Base-by-base conservation (phyloP, 2,797 vertebrate species). In the Acestrorhynchus altus region DNA sequence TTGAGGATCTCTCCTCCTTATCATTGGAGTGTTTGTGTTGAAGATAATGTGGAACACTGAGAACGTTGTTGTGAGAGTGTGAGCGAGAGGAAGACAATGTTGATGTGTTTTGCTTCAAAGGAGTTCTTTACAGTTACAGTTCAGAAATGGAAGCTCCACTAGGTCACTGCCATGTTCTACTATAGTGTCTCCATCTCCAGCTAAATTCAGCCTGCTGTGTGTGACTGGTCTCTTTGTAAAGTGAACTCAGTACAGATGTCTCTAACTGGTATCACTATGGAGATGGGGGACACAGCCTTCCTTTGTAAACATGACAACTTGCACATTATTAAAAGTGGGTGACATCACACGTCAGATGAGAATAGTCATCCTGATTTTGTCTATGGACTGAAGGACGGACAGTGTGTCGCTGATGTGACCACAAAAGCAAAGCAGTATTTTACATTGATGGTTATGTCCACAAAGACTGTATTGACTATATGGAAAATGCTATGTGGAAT, bases 171-270 rank as follows among this genome's bases (percentile, higher is more conserved):
- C 22, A 49, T 40, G 10, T 20, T 67, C 56, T 39, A 40, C 31
- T 52, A 16, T 6, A 24, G 20, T 22, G 35, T 11, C 18, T 35
- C n/a, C 10, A 67, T 13, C 10, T 49, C 49, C 31, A 5, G 49
- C 16, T 60, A 15, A 12, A 31, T 63, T 54, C 56, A 44, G 22
- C 26, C 18, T 40, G n/a, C 9, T n/a, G 24, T 72, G 39, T 42
- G 35, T 80, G 76, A 82, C 72, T 75, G 51, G 54, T 64, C 26
- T 59, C 65, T 82, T 78, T 79, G 76, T 82, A 51, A 13, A 61
- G 31, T 42, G 65, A 46, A 78, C 24, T 47, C 61, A 71, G 76
- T 71, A 56, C 76, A 79, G 72, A 74, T 71, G 68, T 76, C 81
- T 35, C 72, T 76, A 9, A 31, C 71, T 61, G 39, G 52, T n/a